phyloP scores from a whole-genome alignment of 35 echinoderm and acorn worm species.

The Nesometra sesokonis region DNA sequence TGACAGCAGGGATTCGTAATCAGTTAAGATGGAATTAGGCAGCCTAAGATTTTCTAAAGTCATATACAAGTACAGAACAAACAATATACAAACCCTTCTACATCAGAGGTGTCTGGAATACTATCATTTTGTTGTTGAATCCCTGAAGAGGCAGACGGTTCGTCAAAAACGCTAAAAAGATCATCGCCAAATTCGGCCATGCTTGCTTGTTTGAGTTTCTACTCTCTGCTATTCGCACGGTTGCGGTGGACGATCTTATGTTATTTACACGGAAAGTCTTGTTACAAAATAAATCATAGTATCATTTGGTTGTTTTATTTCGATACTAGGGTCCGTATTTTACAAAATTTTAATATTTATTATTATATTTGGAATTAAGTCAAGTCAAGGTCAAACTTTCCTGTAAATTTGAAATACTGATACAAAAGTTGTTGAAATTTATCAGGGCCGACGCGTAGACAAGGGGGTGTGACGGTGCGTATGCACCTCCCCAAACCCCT shows the following conservation, averaged over 20 bases:
- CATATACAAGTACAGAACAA: background rate
- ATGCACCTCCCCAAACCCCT: no score
- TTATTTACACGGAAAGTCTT: background rate
- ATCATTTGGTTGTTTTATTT: background rate
- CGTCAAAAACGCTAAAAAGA: conserved; percentile 64
- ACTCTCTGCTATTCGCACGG: background rate
- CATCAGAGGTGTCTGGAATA: background rate
- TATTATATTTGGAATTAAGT: background rate
- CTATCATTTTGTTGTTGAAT: background rate
- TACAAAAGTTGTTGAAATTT: no score
- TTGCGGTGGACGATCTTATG: background rate
- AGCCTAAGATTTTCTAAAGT: no score
- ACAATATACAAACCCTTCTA: background rate
- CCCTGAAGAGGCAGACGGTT: conserved; percentile 1
- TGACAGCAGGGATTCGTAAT: no score
- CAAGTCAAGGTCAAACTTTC: no score
- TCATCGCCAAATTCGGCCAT: conserved; percentile 57
- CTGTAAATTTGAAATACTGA: no score
- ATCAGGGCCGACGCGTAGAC: no score
- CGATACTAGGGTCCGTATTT: background rate
- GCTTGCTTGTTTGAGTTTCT: background rate
- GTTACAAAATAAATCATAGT: background rate
- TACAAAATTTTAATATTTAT: background rate
- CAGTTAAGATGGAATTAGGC: no score
- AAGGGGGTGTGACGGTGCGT: no score